Conservation (phyloP, 2,888 invertebrate genomes). For the Lymantria monacha region DNA sequence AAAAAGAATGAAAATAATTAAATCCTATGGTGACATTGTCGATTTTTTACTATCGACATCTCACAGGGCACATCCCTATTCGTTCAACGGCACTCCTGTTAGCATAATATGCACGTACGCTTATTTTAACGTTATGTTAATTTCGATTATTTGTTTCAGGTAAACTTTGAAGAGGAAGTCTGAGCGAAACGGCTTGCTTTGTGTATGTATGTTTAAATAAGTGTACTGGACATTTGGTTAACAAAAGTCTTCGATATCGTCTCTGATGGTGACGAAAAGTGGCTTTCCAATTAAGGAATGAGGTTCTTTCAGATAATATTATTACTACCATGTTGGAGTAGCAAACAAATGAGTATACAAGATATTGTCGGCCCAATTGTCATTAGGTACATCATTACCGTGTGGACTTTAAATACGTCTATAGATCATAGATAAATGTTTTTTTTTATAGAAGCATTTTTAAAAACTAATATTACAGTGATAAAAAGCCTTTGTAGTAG, state of each 20-base stretch:
- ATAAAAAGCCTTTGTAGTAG: too few species aligned
- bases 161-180: constrained; percentile 9
- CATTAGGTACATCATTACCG: too few species aligned
- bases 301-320: too few species aligned
- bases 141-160: constrained; percentile 28
- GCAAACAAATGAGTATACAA: background rate
- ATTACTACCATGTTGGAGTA: background rate
- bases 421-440: too few species aligned
- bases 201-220: constrained; percentile 1
- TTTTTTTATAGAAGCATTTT: too few species aligned
- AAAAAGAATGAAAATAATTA: too few species aligned
- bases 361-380: too few species aligned
- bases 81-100: constrained; percentile 1
- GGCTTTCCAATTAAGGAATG: background rate
- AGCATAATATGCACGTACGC: background rate
- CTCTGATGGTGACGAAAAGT: background rate
- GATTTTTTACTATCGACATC: background rate
- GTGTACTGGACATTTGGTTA: background rate
- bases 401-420: too few species aligned
- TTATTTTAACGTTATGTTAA: constrained; percentile 13
- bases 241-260: background rate
- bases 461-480: too few species aligned
- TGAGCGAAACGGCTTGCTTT: constrained; percentile 3
- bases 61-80: background rate
- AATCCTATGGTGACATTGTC: too few species aligned